Percentiles rank a stretch among this genome's conserved stretches.
Conservation (phyloP, 2,797 vertebrate species). For the Vireo griseus region DNA sequence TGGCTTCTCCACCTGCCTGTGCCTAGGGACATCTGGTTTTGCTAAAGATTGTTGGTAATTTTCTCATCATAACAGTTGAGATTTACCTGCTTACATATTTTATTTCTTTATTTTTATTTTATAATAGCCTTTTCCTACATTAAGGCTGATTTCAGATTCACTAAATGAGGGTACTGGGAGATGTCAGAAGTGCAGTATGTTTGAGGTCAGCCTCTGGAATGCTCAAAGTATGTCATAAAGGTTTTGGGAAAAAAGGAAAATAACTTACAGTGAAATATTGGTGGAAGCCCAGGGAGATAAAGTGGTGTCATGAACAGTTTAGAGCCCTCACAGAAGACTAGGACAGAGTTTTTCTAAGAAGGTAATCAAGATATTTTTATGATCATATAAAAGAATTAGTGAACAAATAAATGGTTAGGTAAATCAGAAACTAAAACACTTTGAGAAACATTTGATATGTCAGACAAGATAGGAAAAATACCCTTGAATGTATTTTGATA, state of each 20-base stretch:
- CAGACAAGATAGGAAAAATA: background rate
- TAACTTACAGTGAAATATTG: background rate
- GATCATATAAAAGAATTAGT: background rate
- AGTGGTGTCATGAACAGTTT: background rate
- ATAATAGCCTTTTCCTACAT: background rate
- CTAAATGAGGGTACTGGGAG: background rate
- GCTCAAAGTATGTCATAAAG: background rate
- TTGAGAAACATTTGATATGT: background rate
- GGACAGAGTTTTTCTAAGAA: background rate
- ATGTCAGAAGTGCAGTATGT: background rate
- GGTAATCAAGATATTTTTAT: background rate
- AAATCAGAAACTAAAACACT: background rate
- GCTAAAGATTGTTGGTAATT: background rate
- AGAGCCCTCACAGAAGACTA: background rate
- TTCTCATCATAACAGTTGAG: background rate
- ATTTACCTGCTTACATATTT: background rate
- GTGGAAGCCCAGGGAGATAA: background rate
- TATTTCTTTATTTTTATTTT: background rate
- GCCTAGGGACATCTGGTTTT: background rate
- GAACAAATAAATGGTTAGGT: background rate
- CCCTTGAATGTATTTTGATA: background rate
- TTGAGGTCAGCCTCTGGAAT: background rate
- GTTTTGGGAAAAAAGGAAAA: background rate
- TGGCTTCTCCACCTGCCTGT: background rate
- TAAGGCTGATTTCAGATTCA: background rate